phyloP scores from a whole-genome alignment of 2,888 invertebrate genomes.

The Thymelicus acteon region DNA sequence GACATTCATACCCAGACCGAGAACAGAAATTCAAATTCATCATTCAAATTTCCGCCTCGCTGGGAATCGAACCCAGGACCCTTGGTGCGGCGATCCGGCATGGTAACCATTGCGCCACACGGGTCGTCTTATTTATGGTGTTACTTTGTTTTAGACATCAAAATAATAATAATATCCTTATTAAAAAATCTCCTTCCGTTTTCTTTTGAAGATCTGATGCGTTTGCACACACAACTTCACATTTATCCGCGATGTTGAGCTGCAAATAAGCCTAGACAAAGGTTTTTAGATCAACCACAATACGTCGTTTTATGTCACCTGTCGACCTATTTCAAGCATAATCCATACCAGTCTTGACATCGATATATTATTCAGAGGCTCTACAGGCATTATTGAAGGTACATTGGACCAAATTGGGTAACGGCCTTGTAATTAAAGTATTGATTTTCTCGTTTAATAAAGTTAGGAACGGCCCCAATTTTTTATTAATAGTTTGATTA shows the following conservation, averaged over 20 bases:
- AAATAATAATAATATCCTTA: no score
- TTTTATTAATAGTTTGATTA: conserved; percentile 17
- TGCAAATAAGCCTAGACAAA: neutral
- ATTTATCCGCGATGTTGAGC: neutral
- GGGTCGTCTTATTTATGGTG: no score
- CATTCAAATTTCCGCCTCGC: no score
- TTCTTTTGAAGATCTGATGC: no score
- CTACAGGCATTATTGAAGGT: neutral
- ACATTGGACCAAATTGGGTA: conserved; percentile 13
- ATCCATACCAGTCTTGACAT: conserved; percentile 21
- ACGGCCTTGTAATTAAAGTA: conserved; percentile 28
- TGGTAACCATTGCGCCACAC: no score
- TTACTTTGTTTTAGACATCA: no score
- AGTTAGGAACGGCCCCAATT: conserved; percentile 6
- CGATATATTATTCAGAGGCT: conserved; percentile 24
- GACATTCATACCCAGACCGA: no score
- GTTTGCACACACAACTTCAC: no score
- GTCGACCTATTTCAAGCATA: conserved; percentile 24
- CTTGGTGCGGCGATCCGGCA: no score
- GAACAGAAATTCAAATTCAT: no score
- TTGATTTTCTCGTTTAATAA: conserved; percentile 21
- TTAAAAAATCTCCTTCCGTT: no score
- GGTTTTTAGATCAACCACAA: neutral
- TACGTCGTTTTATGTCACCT: conserved; percentile 3
- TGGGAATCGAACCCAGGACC: no score